Evolutionary conservation across 2,797 vertebrate species (phyloP).

Genomic region (Pseudochromis fuscus): DNA sequence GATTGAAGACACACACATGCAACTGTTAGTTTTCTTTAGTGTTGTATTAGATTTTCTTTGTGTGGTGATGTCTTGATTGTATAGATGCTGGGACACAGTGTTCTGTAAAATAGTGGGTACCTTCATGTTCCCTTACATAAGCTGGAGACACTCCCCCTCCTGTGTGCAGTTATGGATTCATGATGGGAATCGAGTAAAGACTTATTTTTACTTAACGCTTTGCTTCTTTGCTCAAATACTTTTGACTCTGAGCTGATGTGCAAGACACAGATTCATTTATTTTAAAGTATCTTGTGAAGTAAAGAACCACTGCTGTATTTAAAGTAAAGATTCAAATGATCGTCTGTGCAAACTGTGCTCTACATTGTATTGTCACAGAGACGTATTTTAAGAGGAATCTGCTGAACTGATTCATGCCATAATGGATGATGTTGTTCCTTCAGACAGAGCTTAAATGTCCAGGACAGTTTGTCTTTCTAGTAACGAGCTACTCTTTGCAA

Average conservation of each 20-base stretch:
- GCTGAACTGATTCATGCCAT: background rate
- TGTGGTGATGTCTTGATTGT: background rate
- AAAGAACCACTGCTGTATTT: background rate
- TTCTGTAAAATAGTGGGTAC: slow-evolving; percentile 48
- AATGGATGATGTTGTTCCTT: background rate
- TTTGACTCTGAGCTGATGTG: too few relatives aligned
- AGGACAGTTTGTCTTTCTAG: background rate
- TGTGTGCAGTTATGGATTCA: background rate
- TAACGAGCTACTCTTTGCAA: background rate
- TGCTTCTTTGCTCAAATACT: too few relatives aligned
- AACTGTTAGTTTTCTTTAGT: background rate
- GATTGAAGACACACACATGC: background rate
- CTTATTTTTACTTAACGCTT: too few relatives aligned
- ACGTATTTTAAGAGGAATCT: background rate
- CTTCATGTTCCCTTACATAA: slow-evolving; percentile 59
- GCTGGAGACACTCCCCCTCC: slow-evolving; percentile 54
- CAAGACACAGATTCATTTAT: too few relatives aligned
- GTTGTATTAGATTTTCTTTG: background rate
- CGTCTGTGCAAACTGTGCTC: too few relatives aligned
- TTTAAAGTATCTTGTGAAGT: too few relatives aligned
- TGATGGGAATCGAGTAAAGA: background rate
- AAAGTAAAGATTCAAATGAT: too few relatives aligned
- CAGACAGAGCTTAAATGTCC: background rate
- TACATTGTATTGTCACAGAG: too few relatives aligned
- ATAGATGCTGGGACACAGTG: slow-evolving; percentile 41